A percentile compares a stretch with the other conserved stretches of the same genome.
phyloP scores from a whole-genome alignment of 2,888 invertebrate genomes.

The Coelogynopora nodosa region DNA sequence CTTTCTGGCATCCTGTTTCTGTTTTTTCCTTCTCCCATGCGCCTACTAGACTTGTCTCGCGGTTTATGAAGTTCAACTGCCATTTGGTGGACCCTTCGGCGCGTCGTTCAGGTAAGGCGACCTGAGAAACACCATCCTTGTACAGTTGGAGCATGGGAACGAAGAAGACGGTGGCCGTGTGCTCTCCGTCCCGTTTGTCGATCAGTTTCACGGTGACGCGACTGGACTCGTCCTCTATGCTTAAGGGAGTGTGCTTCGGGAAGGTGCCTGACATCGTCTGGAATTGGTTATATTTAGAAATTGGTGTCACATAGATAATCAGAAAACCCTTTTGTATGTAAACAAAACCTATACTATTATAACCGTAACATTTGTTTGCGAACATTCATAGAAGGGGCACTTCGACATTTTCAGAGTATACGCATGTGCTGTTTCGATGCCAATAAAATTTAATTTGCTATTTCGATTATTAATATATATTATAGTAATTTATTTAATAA shows the following conservation, averaged over 20 bases:
- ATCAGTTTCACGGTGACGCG: neutral
- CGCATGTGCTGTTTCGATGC: too few species aligned
- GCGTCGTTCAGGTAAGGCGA: neutral
- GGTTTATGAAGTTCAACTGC: neutral
- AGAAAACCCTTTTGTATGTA: too few species aligned
- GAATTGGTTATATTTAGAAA: neutral
- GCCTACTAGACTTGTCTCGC: neutral
- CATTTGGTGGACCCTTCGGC: neutral
- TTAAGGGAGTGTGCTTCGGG: neutral
- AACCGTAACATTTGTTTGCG: too few species aligned
- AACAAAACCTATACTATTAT: too few species aligned
- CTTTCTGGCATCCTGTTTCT: neutral
- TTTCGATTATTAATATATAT: too few species aligned
- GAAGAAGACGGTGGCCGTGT: neutral
- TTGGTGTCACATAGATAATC: too few species aligned
- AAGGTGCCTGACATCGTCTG: constrained; percentile 6
- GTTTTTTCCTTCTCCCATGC: constrained; percentile 2
- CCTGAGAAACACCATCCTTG: neutral
- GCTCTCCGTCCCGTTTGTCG: neutral
- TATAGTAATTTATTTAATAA: too few species aligned
- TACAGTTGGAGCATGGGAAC: neutral
- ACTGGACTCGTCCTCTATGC: neutral
- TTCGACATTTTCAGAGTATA: too few species aligned
- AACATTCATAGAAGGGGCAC: too few species aligned
- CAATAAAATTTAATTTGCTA: too few species aligned